Evolutionary conservation across 1,140 invertebrate species (phyloP).

Genomic region (Laodelphax striatellus): DNA sequence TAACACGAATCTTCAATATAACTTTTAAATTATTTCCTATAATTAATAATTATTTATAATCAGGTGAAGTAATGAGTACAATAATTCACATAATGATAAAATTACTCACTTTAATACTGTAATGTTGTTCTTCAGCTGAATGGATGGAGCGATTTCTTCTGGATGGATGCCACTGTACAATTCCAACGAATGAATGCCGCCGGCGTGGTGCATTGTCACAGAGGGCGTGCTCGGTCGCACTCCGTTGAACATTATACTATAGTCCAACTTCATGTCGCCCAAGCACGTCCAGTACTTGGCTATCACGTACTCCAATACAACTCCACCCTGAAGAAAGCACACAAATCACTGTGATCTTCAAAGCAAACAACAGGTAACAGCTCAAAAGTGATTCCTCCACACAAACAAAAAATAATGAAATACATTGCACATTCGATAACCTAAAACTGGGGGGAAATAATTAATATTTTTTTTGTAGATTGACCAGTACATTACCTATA

Average conservation of each 20-base stretch:
- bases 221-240: slow-evolving; percentile 51
- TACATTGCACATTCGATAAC: too few species aligned
- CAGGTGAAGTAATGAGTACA: not conserved
- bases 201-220: slow-evolving; percentile 57
- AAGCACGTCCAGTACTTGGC: slow-evolving; percentile 92
- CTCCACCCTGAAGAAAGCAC: slow-evolving; percentile 42
- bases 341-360: not conserved
- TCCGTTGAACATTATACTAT: slow-evolving; percentile 72
- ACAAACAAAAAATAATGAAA: too few species aligned
- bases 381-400: too few species aligned
- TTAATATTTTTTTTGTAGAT: too few species aligned
- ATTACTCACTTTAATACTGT: slow-evolving; percentile 58
- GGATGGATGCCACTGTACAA: slow-evolving; percentile 51
- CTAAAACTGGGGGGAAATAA: too few species aligned
- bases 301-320: slow-evolving; percentile 75
- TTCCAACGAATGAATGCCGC: slow-evolving; percentile 61
- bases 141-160: slow-evolving; percentile 67
- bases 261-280: slow-evolving; percentile 61
- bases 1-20: too few species aligned
- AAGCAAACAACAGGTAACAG: too few species aligned
- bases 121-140: slow-evolving; percentile 66
- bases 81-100: too few species aligned
- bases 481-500: too few species aligned
- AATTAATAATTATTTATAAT: not conserved
- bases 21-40: too few species aligned